Evolutionary conservation across 1,140 invertebrate species (phyloP), one percentile per base, ranked within the genome.

Genomic region (Meteorus sp.): DNA sequence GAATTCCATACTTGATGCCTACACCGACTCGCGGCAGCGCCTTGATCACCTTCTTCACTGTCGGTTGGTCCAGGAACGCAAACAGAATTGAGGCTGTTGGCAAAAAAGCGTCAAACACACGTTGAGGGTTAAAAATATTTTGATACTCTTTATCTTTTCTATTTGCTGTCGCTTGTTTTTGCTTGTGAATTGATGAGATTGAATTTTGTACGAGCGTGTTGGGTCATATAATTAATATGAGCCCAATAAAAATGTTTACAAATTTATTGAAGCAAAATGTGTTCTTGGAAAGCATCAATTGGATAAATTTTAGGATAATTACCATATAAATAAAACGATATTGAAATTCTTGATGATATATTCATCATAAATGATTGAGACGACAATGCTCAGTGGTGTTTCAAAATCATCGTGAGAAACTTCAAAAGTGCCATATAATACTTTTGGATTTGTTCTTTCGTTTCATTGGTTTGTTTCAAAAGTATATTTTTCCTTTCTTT

Each of bases 1-100:
- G 93, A 68, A 99, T 94, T 61, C 97, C 97, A 76, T 99, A 99
- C 81, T 99, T 99, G 80, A 98, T 95, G 64, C 97, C 97, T 29
- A 99, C 95, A n/a, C 97, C 97, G 61, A 99, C 96, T 52, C 95
- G 84, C 1, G 98, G 98, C 63, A 99, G 81, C 0, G 95, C 94
- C 81, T 98, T 97, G 75, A 99, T 97, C 55, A 99, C 95, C 81
- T 97, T 96, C 82, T 98, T 98, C 67, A 99, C 96, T 29, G 94
- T 98, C 35, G 90, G 85, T 78, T 97, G 94, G 76, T 98, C 96
- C 56, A 92, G 89, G 75, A 99, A 99, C 47, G 96, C 94, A 81
- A 99, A 99, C 86, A 99, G 90, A 67, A 99, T 95, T 17, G 97
- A 98, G 27, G 96, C 95, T 98, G 84, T 62, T 86, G 83, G 76